Percentiles rank a stretch among this genome's conserved stretches.
phyloP scores from a whole-genome alignment of 2,888 invertebrate genomes.

The Argyresthia goedartella region DNA sequence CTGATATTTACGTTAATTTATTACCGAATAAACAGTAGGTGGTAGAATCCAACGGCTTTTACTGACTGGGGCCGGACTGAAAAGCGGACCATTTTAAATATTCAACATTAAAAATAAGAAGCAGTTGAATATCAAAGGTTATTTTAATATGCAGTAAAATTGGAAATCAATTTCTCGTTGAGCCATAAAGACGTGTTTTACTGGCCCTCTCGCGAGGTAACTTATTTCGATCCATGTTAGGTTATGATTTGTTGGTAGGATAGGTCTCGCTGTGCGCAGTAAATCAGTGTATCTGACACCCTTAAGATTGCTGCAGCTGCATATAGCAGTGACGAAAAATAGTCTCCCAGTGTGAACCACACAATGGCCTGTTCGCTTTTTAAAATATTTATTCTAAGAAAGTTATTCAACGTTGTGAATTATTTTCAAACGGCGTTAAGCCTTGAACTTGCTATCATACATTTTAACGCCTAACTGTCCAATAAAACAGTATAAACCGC shows the following conservation, averaged over 20 bases:
- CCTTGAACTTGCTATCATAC: slow-evolving; percentile 14
- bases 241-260: slow-evolving; percentile 50
- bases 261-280: slow-evolving; percentile 51
- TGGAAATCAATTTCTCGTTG: slow-evolving; percentile 59
- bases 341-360: slow-evolving; percentile 26
- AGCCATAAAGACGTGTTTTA: slow-evolving; percentile 50
- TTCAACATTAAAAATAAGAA: slow-evolving; percentile 33
- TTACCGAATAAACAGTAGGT: slow-evolving; percentile 40
- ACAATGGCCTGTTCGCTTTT: slow-evolving; percentile 15
- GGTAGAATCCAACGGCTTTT: slow-evolving; percentile 23
- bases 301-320: slow-evolving; percentile 44
- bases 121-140: slow-evolving; percentile 56
- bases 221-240: slow-evolving; percentile 29
- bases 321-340: slow-evolving; percentile 34
- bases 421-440: slow-evolving; percentile 12
- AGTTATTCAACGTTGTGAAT: slow-evolving; percentile 14
- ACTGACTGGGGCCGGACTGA: background rate
- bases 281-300: slow-evolving; percentile 53
- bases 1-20: slow-evolving; percentile 50
- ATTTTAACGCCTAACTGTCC: slow-evolving; percentile 9
- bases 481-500: slow-evolving; percentile 11
- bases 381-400: slow-evolving; percentile 19
- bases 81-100: slow-evolving; percentile 1
- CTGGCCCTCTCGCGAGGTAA: slow-evolving; percentile 36
- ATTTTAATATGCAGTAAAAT: slow-evolving; percentile 66